These are phyloP conservation scores for Eupithecia vulgata DNA, from an alignment of 2,888 invertebrate genomes.

Conservation along the genomic window DNA sequence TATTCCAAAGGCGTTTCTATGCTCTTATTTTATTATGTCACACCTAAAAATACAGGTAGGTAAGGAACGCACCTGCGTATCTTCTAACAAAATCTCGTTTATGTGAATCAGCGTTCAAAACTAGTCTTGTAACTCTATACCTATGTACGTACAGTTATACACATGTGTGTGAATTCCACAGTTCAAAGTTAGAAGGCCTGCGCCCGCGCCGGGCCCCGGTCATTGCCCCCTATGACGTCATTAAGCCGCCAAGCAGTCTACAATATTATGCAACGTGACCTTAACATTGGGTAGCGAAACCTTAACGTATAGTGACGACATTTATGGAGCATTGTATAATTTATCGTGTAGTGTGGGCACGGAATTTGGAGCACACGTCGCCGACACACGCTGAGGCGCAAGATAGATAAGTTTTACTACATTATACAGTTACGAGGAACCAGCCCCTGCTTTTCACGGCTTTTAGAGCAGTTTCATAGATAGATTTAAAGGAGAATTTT, in stretches of 20 bases:
- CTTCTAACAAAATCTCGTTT: constrained; percentile 23
- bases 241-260: constrained; percentile 80
- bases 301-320: constrained; percentile 40
- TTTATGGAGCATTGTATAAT: constrained; percentile 37
- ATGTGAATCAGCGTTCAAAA: constrained; percentile 41
- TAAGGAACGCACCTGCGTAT: constrained; percentile 12
- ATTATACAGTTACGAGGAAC: background rate
- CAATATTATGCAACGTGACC: constrained; percentile 77
- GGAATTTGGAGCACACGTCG: constrained; percentile 24
- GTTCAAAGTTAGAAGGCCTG: constrained; percentile 67
- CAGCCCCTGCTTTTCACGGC: background rate
- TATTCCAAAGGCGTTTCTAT: background rate
- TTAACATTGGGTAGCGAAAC: constrained; percentile 67
- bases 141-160: constrained; percentile 15
- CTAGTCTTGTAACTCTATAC: constrained; percentile 32
- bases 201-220: constrained; percentile 77
- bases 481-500: background rate
- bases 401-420: background rate
- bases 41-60: constrained; percentile 6
- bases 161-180: constrained; percentile 63
- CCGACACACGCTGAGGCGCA: background rate
- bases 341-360: constrained; percentile 30
- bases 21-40: background rate
- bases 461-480: background rate
- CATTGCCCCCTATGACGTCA: constrained; percentile 55